A percentile compares a stretch with the other conserved stretches of the same genome.
Conservation (phyloP, 2,113 vertebrate species). For the Danionella cerebrum region DNA sequence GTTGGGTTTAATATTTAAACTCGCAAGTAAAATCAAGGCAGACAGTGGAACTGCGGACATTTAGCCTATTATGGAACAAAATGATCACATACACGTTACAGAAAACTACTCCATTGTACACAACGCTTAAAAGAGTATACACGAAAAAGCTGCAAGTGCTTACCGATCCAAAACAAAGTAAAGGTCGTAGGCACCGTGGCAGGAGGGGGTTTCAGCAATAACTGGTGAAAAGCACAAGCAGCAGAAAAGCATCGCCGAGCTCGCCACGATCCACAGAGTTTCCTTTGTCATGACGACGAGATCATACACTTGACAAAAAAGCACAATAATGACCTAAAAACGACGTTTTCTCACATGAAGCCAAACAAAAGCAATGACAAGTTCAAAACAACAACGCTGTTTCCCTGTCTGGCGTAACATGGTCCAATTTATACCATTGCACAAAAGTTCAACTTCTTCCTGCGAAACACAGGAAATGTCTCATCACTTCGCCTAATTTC, state of each 20-base stretch:
- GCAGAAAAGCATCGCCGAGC: conserved; percentile 25
- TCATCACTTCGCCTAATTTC: background rate
- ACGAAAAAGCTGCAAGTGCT: conserved; percentile 39
- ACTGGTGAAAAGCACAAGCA: conserved; percentile 23
- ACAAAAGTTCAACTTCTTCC: conserved; percentile 10
- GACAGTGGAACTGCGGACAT: background rate
- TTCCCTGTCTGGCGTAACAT: conserved; percentile 24
- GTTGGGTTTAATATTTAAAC: too few relatives aligned
- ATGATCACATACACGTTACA: too few relatives aligned
- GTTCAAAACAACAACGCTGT: background rate
- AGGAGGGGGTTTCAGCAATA: conserved; percentile 66
- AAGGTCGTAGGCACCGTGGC: conserved; percentile 79
- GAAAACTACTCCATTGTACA: too few relatives aligned
- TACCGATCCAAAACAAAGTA: conserved; percentile 91
- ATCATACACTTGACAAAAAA: background rate
- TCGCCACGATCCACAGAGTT: conserved; percentile 23
- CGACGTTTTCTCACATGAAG: background rate
- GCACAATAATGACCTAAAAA: background rate
- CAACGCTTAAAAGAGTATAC: background rate
- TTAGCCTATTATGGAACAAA: too few relatives aligned
- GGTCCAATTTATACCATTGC: conserved; percentile 19
- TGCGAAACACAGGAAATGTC: conserved; percentile 30
- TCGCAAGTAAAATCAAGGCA: conserved; percentile 10
- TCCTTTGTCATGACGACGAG: conserved; percentile 7
- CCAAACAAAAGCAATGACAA: background rate